Percentiles rank a stretch among this genome's conserved stretches.
These are phyloP conservation scores for Ailuropoda melanoleuca DNA, from an alignment of 2,113 vertebrate genomes.

Conservation along the genomic window DNA sequence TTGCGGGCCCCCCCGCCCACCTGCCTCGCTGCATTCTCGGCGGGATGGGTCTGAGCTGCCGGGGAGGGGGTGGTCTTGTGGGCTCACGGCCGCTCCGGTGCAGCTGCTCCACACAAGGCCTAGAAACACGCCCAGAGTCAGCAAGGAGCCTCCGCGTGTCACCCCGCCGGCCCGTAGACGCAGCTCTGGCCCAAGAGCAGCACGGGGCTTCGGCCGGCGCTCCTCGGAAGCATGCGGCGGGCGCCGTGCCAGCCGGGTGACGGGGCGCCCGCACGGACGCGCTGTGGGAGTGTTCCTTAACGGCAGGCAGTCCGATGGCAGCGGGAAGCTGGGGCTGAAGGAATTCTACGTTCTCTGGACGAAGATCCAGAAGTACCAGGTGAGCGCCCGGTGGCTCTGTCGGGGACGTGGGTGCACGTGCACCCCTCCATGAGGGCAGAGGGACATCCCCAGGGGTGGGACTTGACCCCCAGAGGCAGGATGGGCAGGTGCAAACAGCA, in stretches of 20 bases:
- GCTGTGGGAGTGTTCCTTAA: slow-evolving; percentile 64
- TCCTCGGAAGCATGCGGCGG: rapidly evolving
- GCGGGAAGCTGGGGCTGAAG: slow-evolving; percentile 88
- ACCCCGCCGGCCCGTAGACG: background rate
- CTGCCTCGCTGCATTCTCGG: rapidly evolving
- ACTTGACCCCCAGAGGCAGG: background rate
- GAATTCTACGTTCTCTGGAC: slow-evolving; percentile 88
- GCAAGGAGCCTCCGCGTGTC: background rate
- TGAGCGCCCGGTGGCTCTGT: background rate
- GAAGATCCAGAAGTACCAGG: slow-evolving; percentile 88
- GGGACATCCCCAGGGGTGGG: background rate
- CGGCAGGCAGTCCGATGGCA: slow-evolving; percentile 82
- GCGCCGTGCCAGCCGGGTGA: background rate
- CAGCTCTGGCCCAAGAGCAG: background rate
- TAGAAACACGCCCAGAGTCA: background rate
- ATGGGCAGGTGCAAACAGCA: background rate
- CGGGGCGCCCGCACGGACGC: background rate
- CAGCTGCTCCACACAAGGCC: background rate
- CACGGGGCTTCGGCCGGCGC: background rate
- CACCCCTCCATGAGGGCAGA: background rate
- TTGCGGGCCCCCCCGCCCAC: rapidly evolving
- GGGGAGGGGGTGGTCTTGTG: background rate
- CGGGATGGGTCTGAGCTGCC: background rate
- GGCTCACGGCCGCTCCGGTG: rapidly evolving
- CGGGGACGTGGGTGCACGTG: rapidly evolving